These are phyloP conservation scores for Troides aeacus DNA, from an alignment of 2,888 invertebrate species.

Conservation along the genomic window DNA sequence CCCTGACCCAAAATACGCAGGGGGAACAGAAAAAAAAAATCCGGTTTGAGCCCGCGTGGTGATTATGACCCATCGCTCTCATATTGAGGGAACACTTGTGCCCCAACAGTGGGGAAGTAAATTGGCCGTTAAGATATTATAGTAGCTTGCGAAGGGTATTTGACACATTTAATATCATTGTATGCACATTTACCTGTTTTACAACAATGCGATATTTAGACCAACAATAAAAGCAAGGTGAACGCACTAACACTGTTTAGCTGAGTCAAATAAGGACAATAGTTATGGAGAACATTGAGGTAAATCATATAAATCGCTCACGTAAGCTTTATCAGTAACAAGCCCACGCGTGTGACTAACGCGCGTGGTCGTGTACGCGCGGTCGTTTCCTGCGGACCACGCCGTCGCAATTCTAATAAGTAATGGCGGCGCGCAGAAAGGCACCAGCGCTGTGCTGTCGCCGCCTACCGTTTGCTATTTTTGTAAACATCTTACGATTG, in stretches of 20 bases:
- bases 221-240: conserved; percentile 37
- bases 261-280: conserved; percentile 41
- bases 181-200: not conserved
- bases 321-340: conserved; percentile 48
- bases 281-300: conserved; percentile 35
- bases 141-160: not conserved
- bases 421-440: conserved; percentile 32
- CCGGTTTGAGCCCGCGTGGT: no score
- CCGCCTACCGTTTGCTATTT: conserved; percentile 9
- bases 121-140: not conserved
- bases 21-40: no score
- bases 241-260: conserved; percentile 37
- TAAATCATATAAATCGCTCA: conserved; percentile 51
- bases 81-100: no score
- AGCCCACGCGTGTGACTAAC: conserved; percentile 63
- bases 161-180: not conserved
- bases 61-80: no score
- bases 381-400: conserved; percentile 63
- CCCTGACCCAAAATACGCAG: no score
- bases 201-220: not conserved
- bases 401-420: conserved; percentile 64
- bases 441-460: conserved; percentile 1
- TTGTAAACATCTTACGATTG: conserved; percentile 5
- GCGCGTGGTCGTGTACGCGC: conserved; percentile 34
- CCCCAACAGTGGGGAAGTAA: no score